Evolutionary conservation across 1,140 invertebrate species (phyloP), one percentile per base, ranked within the genome.

Genomic region (Marisa cornuarietis): DNA sequence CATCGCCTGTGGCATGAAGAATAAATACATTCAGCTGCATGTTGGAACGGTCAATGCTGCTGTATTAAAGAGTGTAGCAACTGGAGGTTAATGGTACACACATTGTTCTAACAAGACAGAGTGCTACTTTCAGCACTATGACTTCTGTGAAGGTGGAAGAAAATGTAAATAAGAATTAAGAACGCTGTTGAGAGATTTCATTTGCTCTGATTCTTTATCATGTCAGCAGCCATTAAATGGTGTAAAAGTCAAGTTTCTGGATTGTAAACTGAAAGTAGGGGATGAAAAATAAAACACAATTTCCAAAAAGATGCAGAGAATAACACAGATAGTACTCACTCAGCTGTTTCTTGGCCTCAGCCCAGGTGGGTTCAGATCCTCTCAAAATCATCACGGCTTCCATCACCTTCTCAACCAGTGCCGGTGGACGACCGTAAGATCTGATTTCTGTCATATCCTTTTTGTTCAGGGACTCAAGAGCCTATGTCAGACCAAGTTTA

Each of bases 361-460:
- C 92, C 96, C 96, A 97, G 3, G 94, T 94, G 14, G 96, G 95
- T 80, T 96, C 95, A 79, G 92, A 92, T 79, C 94, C 92, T 81
- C 95, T 92, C 24, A 97, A 89, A 84, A 96, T 96, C 93, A 96
- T 95, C 0, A 97, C 95, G 26, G 96, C 95, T 90, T 97, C 95
- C 94, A 97, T 93, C 0, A 96, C 96, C 92, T 96, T 95, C 91
- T 96, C 95, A 1, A 97, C 95, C 87, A 96, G 94, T 52, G 93
- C 91, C 20, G 96, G 96, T 5, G 96, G 96, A 84, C 94, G 94
- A 0, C 94, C 94, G 90, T 97, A 97, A 0, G 95, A 96, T 89
- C 96, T 96, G 76, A 97, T 95, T 92, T 97, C 96, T 66, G 94
- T 94, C 66, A 97, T 94, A 89, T 97, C 96, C 79, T 95, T 96